Base-by-base conservation (phyloP, 1,140 invertebrate genomes). In the Cheumatopsyche charites region DNA sequence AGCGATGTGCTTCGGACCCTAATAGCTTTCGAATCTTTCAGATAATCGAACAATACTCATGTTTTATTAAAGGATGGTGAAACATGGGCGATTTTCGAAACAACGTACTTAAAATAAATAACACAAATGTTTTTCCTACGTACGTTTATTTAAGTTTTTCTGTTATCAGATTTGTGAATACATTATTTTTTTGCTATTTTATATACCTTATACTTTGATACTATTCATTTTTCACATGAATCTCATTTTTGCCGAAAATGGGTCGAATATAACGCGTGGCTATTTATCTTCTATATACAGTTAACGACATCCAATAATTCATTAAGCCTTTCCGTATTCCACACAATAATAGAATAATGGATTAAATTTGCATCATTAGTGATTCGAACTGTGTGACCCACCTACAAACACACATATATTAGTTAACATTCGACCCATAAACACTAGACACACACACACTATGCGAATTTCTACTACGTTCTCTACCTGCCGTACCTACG, bases 31-130 rank as follows among this genome's bases (percentile, higher is more conserved):
- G 21, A 23, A 58, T 12, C 55, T 23, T 25, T 13, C 55, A 58
- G 19, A 58, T 58, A 58, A 58, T 58, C 55, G 55, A 58, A 58
- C 55, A 58, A 58, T 58, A 26, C 55, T 58, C 55, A 58, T 58
- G 55, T 58, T 58, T 58, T 58, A 58, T 58, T 58, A 12, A 58
- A 23, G 21, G 9, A n/a, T n/a, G n/a, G n/a, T n/a, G 55, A 58
- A 13, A 58, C 17, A 58, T 58, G 25, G 25, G 55, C 55, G 55
- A 11, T 58, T 58, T 58, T 21, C 15, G 9, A 36, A 36, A 36
- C 29, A 36, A 36, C 9, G 9, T 9, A 36, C 9, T 36, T 9
- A n/a, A n/a, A n/a, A n/a, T n/a, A n/a, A n/a, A n/a, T n/a, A n/a
- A n/a, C n/a, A n/a, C n/a, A n/a, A n/a, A n/a, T n/a, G n/a, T n/a